Evolutionary conservation across 1,140 invertebrate species (phyloP).

Genomic region (Nixonia krombeini): DNA sequence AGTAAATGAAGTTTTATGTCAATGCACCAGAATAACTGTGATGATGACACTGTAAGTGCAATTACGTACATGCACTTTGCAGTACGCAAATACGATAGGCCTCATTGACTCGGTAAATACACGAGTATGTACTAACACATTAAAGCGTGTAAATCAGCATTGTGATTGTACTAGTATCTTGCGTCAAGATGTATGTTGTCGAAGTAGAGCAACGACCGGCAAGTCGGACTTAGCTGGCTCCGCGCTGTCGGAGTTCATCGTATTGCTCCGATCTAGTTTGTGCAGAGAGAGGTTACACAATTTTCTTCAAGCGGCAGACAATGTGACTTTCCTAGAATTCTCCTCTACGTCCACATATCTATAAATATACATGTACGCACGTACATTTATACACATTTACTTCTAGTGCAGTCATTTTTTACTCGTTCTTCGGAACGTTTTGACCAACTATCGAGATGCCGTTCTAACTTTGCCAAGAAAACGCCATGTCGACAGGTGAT

Average conservation of each 20-base stretch:
- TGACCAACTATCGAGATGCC: no score
- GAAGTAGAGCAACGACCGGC: constrained; percentile 65
- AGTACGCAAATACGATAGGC: constrained; percentile 39
- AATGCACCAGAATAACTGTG: constrained; percentile 26
- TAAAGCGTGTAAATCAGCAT: constrained; percentile 34
- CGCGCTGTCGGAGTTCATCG: constrained; percentile 59
- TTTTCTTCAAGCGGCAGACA: constrained; percentile 41
- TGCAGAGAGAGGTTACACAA: constrained; percentile 21
- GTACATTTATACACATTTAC: no score
- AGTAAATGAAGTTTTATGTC: no score
- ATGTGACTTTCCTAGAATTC: constrained; percentile 38
- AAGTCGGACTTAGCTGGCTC: constrained; percentile 58
- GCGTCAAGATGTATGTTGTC: constrained; percentile 41
- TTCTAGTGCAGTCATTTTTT: no score
- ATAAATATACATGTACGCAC: no score
- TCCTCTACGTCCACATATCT: constrained; percentile 5
- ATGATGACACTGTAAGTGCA: constrained; percentile 30
- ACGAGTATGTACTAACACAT: constrained; percentile 2
- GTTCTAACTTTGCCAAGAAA: no score
- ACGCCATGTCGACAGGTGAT: no score
- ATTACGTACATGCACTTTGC: constrained; percentile 20
- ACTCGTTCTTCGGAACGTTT: no score
- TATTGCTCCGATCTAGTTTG: constrained; percentile 59
- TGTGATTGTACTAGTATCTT: constrained; percentile 31
- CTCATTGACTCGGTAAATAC: constrained; percentile 31